phyloP scores from a whole-genome alignment of 2,797 vertebrate species.

The Cheirogaleus major region DNA sequence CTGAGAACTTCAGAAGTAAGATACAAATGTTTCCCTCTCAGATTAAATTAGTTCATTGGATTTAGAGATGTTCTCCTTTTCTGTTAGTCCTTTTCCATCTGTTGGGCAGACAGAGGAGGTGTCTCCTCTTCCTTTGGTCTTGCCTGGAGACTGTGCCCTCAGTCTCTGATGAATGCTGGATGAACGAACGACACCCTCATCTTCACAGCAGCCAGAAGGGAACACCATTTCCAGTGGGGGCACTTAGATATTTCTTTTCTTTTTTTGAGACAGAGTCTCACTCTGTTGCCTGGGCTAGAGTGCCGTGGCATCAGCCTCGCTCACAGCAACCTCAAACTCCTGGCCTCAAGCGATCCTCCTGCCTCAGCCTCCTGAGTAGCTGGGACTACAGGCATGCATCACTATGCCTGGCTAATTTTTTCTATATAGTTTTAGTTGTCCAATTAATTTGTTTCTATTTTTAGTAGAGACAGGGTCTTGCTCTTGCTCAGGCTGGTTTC shows the following conservation, averaged over 20 bases:
- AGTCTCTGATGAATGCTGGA: not conserved
- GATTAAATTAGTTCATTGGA: not conserved
- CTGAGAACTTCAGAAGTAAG: not conserved
- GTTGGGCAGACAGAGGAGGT: not conserved
- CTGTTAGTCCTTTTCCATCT: not conserved
- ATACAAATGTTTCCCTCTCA: not conserved
- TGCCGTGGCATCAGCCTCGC: no score
- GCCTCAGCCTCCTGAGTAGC: no score
- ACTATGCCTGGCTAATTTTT: no score
- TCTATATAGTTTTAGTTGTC: no score
- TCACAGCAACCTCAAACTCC: no score
- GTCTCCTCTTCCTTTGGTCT: not conserved
- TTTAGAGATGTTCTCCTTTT: not conserved
- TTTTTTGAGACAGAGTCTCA: not conserved
- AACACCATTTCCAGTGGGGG: not conserved
- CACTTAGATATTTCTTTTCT: not conserved
- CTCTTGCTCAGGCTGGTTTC: no score
- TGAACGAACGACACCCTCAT: not conserved
- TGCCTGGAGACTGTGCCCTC: not conserved
- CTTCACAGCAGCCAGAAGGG: no score
- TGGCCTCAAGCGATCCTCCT: no score
- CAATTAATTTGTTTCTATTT: no score
- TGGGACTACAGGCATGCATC: no score
- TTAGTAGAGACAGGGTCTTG: no score
- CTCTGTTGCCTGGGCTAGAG: no score